A percentile compares a stretch with the other conserved stretches of the same genome.
Evolutionary conservation across 2,797 vertebrate species (phyloP).

Genomic region (Sphenodon punctatus): DNA sequence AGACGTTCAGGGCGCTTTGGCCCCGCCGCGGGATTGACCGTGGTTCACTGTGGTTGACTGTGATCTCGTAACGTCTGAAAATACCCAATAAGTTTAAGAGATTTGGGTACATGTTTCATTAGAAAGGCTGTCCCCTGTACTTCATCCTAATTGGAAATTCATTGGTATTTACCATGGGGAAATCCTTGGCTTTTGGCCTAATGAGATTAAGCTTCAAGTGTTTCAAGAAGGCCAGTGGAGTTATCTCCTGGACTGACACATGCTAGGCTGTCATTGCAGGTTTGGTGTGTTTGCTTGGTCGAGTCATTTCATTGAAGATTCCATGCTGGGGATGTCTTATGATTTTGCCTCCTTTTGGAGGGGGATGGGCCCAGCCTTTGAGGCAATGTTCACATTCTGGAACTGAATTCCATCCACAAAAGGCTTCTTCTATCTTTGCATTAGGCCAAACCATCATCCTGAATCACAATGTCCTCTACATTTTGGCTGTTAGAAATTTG

Average conservation of each 20-base stretch:
- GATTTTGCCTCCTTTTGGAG: neutral
- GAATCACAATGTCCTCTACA: neutral
- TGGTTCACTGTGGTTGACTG: no score
- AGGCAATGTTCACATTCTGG: neutral
- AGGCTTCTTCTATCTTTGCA: neutral
- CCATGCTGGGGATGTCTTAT: no score
- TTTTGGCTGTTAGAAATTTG: neutral
- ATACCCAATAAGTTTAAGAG: accelerated
- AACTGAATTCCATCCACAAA: neutral
- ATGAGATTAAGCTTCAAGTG: neutral
- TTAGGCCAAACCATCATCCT: neutral
- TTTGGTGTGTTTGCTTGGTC: neutral
- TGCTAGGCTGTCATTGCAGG: neutral
- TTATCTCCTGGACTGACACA: neutral
- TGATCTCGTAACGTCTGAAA: no score
- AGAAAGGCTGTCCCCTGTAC: accelerated
- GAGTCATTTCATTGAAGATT: neutral
- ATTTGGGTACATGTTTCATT: accelerated
- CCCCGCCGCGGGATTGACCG: no score
- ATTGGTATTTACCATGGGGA: accelerated
- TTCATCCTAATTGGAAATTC: neutral
- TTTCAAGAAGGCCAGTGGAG: neutral
- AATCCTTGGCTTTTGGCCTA: neutral
- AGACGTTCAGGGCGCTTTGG: no score
- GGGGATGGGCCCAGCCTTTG: neutral